Evolutionary conservation across 2,797 vertebrate genomes (phyloP), one percentile per base, ranked within the genome.

Genomic region (Gambusia yucatana): DNA sequence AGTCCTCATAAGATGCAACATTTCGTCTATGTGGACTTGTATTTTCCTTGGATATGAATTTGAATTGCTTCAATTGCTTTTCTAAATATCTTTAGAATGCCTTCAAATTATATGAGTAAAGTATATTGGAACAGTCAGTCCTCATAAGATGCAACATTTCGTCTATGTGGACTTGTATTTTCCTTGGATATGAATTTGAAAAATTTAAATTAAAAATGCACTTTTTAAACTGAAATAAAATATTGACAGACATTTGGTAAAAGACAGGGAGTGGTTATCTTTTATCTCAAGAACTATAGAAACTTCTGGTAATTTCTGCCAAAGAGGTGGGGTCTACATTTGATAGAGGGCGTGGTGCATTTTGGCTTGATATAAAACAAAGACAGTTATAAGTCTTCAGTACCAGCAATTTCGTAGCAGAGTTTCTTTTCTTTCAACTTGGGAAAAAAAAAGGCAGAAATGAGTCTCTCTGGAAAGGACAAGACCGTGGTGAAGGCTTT

Each of bases 391-490:
- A 48, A 63, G 11, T n/a, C 48, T 36, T 46, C 65, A 11, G 47
- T 36, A 84, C 41, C 72, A 28, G 70, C 13, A 69, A 69, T 79
- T 76, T 65, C 22, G n/a, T 28, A 67, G 30, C 17, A 43, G 44
- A 72, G n/a, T 20, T 48, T 22, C 30, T 46, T 41, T 33, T 69
- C 17, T 10, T 47, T 61, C 4, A 75, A 55, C 80, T 44, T 57
- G 44, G 1, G 3, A 55, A n/a, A 25, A 70, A 20, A 70, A 22
- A 74, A 73, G 30, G 79, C 72, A 84, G 28, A 86, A 5, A 95
- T 95, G 94, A 93, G 86, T 86, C 96, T 97, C 85, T 89, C 79
- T 0, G 1, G 14, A 0, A 55, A 6, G 1, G 96, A 98, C 95
- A 98, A 97, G 92, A 0, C 0, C 1, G 36, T 88, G 6, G 90